A percentile compares a stretch with the other conserved stretches of the same genome.
Conservation (phyloP, 2,888 invertebrate species). For the Hirtodrosophila cameraria region DNA sequence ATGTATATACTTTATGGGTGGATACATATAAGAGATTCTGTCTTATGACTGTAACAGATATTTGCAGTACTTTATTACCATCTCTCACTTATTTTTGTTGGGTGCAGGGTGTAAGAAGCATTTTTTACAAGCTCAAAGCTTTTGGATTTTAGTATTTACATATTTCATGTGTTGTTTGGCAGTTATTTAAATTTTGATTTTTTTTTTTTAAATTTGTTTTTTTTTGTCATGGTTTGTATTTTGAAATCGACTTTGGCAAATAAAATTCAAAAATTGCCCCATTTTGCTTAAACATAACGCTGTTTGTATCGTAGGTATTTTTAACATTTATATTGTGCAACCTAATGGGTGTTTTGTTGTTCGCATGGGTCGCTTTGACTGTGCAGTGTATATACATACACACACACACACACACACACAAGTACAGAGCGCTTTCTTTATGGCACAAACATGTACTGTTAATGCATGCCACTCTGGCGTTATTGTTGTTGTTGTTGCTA, state of each 20-base stretch:
- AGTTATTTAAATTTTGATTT: background rate
- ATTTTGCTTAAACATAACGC: slow-evolving; percentile 34
- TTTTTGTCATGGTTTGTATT: background rate
- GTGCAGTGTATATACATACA: slow-evolving; percentile 17
- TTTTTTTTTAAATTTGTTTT: background rate
- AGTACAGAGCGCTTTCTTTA: slow-evolving; percentile 47
- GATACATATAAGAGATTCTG: too few species aligned
- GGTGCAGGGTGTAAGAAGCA: too few species aligned
- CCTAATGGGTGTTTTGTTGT: slow-evolving; percentile 74
- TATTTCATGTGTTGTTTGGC: too few species aligned
- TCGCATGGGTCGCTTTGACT: slow-evolving; percentile 46
- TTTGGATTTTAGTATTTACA: slow-evolving; percentile 2
- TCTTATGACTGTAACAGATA: too few species aligned
- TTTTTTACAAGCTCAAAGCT: too few species aligned
- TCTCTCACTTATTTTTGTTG: too few species aligned
- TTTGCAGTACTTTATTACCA: too few species aligned
- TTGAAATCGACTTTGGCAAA: slow-evolving; percentile 4
- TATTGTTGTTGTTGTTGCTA: slow-evolving; percentile 22
- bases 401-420: slow-evolving; percentile 9
- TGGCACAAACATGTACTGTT: slow-evolving; percentile 69
- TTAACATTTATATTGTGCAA: slow-evolving; percentile 74
- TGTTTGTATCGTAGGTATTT: slow-evolving; percentile 69
- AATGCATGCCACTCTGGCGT: slow-evolving; percentile 58
- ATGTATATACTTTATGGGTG: too few species aligned
- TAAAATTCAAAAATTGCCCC: slow-evolving; percentile 18